Evolutionary conservation across 2,113 vertebrate genomes (phyloP).

Genomic region (Panurus biarmicus): DNA sequence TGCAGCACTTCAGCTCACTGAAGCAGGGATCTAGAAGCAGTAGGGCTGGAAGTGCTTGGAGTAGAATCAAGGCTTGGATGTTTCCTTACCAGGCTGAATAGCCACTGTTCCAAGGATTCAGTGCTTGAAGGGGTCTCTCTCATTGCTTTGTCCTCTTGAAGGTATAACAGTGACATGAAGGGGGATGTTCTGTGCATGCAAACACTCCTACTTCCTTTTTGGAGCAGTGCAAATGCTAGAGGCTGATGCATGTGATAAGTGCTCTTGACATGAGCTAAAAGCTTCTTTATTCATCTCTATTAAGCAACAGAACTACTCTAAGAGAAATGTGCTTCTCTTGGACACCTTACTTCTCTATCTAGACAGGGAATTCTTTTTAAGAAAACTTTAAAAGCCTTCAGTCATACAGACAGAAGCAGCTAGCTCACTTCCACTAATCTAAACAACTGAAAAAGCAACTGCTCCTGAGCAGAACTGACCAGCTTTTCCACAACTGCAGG

Average conservation of each 20-base stretch:
- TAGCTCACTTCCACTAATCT: not conserved
- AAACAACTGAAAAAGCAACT: not conserved
- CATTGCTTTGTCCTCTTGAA: not conserved
- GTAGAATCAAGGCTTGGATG: not conserved
- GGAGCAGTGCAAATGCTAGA: not conserved
- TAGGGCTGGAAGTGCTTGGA: too few relatives aligned
- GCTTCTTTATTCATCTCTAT: not conserved
- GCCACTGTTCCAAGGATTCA: not conserved
- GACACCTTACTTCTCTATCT: not conserved
- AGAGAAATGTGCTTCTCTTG: not conserved
- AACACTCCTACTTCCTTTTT: not conserved
- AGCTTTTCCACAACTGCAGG: not conserved
- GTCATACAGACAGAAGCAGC: not conserved
- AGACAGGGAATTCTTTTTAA: not conserved
- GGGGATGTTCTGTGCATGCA: not conserved
- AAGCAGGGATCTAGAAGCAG: fast-evolving
- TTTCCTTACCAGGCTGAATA: not conserved
- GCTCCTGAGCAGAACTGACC: not conserved
- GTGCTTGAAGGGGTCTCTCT: not conserved
- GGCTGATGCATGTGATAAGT: not conserved
- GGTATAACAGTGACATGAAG: fast-evolving
- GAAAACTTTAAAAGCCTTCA: not conserved
- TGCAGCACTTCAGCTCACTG: not conserved
- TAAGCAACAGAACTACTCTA: not conserved
- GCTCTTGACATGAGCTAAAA: not conserved